phyloP scores from a whole-genome alignment of 2,888 invertebrate species.

The Parochlus steinenii region DNA sequence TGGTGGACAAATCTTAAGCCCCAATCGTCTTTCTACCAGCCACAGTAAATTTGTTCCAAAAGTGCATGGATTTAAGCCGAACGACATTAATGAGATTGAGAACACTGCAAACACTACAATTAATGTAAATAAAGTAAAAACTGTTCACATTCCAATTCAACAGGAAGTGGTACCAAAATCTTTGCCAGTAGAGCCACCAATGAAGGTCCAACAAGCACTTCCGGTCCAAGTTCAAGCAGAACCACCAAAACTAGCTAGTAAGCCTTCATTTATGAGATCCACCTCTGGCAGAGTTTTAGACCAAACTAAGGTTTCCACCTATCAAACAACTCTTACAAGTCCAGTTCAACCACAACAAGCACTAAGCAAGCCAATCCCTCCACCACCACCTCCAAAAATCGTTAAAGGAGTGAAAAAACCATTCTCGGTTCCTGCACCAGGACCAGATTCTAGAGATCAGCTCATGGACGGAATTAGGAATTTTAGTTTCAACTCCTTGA shows the following conservation, averaged over 20 bases:
- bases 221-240: not conserved
- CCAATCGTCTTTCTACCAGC: constrained; percentile 4
- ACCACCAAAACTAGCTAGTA: constrained; percentile 6
- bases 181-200: no score
- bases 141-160: no score
- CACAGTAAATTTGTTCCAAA: constrained; percentile 8
- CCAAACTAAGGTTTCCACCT: not conserved
- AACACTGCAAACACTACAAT: constrained; percentile 1
- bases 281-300: constrained; percentile 10
- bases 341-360: constrained; percentile 3
- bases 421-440: constrained; percentile 15
- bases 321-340: no score
- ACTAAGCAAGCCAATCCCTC: constrained; percentile 20
- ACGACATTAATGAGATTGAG: constrained; percentile 10
- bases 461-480: constrained; percentile 53
- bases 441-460: constrained; percentile 43
- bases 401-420: constrained; percentile 19
- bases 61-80: constrained; percentile 10
- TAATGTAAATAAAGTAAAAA: no score
- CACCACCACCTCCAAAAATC: constrained; percentile 26
- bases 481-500: constrained; percentile 36
- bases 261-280: constrained; percentile 7
- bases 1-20: not conserved
- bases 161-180: no score
- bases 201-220: no score